phyloP scores from a whole-genome alignment of 2,888 invertebrate species.

The Sesia bembeciformis region DNA sequence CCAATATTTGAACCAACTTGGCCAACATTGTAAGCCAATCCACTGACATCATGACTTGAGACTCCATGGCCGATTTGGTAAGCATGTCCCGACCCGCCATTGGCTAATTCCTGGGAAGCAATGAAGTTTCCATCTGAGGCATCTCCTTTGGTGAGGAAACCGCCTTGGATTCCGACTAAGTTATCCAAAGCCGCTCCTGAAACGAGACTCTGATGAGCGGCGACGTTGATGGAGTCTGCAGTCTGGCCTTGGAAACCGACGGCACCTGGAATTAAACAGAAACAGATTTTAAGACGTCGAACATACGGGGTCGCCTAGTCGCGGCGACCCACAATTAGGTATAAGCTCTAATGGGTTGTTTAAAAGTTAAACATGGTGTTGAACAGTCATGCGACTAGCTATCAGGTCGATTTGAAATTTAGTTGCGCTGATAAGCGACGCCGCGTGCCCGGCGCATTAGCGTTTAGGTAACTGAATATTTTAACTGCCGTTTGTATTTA shows the following conservation, averaged over 20 bases:
- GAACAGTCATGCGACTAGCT: no score
- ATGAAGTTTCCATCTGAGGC: constrained; percentile 54
- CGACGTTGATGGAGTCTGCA: constrained; percentile 61
- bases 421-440: no score
- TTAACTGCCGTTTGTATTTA: no score
- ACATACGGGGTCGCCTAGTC: no score
- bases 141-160: constrained; percentile 42
- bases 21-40: constrained; percentile 20
- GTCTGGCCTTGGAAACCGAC: constrained; percentile 62
- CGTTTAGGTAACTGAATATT: no score
- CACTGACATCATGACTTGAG: constrained; percentile 11
- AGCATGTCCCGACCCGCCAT: constrained; percentile 14
- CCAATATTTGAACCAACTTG: constrained; percentile 26
- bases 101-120: constrained; percentile 47
- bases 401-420: no score
- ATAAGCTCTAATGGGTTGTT: no score
- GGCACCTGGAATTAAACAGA: constrained; percentile 41
- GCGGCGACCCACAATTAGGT: no score
- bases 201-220: constrained; percentile 59
- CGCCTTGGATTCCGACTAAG: constrained; percentile 58
- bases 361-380: no score
- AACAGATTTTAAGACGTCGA: no score
- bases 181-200: constrained; percentile 62
- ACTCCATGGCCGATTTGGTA: constrained; percentile 19
- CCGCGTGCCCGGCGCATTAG: no score